Percentiles rank a stretch among this genome's conserved stretches.
These are phyloP conservation scores for Zeuzera pyrina DNA, from an alignment of 2,888 invertebrate genomes.

Conservation along the genomic window DNA sequence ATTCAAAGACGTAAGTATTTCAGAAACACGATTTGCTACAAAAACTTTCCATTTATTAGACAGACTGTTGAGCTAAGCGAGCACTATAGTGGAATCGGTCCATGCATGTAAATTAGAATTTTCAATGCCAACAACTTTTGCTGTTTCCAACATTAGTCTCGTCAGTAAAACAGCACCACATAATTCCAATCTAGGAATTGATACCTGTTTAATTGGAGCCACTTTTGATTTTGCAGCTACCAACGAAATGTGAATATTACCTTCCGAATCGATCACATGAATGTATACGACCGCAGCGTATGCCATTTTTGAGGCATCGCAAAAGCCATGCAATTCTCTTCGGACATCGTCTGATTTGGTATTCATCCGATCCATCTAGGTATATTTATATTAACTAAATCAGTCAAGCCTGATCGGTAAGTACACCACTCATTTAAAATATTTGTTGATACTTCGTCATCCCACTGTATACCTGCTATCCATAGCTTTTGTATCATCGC, in stretches of 20 bases:
- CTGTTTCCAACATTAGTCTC: constrained; percentile 9
- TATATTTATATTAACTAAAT: constrained; percentile 3
- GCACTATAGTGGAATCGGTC: constrained; percentile 20
- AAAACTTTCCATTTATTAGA: constrained; percentile 21
- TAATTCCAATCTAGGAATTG: constrained; percentile 18
- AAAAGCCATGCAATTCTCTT: constrained; percentile 15
- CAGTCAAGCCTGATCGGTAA: constrained; percentile 2
- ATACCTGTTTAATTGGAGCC: constrained; percentile 8
- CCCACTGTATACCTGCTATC: constrained; percentile 9
- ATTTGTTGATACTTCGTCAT: constrained; percentile 2
- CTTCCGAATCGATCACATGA: neutral
- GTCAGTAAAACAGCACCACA: constrained; percentile 13
- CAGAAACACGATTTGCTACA: constrained; percentile 18
- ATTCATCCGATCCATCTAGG: constrained; percentile 9
- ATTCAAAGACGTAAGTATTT: constrained; percentile 14
- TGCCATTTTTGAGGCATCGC: constrained; percentile 14
- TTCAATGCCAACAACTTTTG: neutral
- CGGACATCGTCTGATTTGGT: neutral
- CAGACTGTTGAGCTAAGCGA: constrained; percentile 17
- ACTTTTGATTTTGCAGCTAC: neutral
- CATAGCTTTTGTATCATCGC: constrained; percentile 12
- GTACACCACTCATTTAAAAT: neutral
- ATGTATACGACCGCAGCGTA: constrained; percentile 16
- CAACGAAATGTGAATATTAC: neutral
- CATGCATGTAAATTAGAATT: constrained; percentile 9